Evolutionary conservation across 2,888 invertebrate species (phyloP), one percentile per base, ranked within the genome.

Genomic region (Plebejus argus): DNA sequence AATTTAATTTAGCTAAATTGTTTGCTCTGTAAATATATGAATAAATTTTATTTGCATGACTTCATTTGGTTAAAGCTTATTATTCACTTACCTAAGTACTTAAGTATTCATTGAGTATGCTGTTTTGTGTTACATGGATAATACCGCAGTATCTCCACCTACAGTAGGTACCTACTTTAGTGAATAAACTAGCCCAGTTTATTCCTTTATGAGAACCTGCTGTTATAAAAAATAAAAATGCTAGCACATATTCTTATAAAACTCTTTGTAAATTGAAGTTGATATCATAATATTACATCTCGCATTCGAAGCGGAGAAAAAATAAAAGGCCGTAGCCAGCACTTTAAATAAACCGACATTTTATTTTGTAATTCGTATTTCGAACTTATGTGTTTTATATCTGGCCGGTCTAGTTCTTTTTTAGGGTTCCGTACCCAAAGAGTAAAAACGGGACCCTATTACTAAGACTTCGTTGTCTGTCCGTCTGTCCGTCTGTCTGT

Each of bases 191-290:
- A 74, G 77, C 76, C 45, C 80, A 82, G 81, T 83, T 83, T 84
- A 84, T 82, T 79, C 82, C 83, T 84, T 82, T 82, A 83, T 86
- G 84, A 84, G 82, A 83, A 82, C 83, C 78, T 79, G 82, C 82
- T 82, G 80, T 80, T 81, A 82, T 77, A 77, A 81, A 82, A 83
- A 82, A 79, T 79, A 78, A 81, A 80, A 70, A 78, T 76, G 45
- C 79, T 78, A 58, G 76, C 74, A 76, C 74, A 78, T 78, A 78
- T 74, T 77, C 77, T 74, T 76, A 78, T 77, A 78, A 79, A 79
- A 77, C 77, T 78, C 78, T 79, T 78, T 81, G 77, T 81, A 79
- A 79, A 74, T 78, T 79, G 78, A 76, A 79, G 79, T 79, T 81
- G 81, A 81, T 80, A 82, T 81, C 81, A 82, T 81, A 82, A 80